phyloP scores from a whole-genome alignment of 2,888 invertebrate genomes.

The Polietes domitor region DNA sequence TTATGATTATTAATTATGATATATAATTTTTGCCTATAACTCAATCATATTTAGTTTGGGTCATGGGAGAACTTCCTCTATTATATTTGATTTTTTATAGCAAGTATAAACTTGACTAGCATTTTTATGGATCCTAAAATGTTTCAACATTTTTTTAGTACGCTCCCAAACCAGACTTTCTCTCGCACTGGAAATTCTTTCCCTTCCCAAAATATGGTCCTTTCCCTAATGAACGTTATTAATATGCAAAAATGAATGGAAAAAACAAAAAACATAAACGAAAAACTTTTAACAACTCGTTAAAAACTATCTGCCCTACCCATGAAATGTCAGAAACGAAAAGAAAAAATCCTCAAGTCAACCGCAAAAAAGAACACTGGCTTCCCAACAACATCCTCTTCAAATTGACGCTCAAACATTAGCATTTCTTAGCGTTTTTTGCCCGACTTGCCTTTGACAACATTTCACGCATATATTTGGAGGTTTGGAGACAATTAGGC shows the following conservation, averaged over 20 bases:
- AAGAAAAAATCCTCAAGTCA: background rate
- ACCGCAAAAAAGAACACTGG: background rate
- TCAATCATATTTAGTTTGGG: too few species aligned
- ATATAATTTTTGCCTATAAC: too few species aligned
- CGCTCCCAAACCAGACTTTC: too few species aligned
- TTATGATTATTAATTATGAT: too few species aligned
- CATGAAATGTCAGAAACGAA: background rate
- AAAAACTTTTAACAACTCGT: slow-evolving; percentile 24
- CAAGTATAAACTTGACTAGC: too few species aligned
- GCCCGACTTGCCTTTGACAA: background rate
- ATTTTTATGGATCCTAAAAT: too few species aligned
- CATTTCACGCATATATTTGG: slow-evolving; percentile 3
- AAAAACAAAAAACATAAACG: background rate
- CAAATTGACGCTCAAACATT: slow-evolving; percentile 6
- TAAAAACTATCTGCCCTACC: slow-evolving; percentile 25
- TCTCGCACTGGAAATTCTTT: too few species aligned
- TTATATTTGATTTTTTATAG: too few species aligned
- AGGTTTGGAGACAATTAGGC: slow-evolving; percentile 11
- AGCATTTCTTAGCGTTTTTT: background rate
- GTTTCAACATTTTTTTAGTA: too few species aligned
- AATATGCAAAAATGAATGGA: background rate
- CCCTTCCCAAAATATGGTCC: too few species aligned
- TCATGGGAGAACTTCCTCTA: too few species aligned
- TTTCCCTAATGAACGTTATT: background rate
- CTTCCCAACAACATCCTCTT: slow-evolving; percentile 7